Evolutionary conservation across 2,888 invertebrate species (phyloP).

Genomic region (Patella caerulea): DNA sequence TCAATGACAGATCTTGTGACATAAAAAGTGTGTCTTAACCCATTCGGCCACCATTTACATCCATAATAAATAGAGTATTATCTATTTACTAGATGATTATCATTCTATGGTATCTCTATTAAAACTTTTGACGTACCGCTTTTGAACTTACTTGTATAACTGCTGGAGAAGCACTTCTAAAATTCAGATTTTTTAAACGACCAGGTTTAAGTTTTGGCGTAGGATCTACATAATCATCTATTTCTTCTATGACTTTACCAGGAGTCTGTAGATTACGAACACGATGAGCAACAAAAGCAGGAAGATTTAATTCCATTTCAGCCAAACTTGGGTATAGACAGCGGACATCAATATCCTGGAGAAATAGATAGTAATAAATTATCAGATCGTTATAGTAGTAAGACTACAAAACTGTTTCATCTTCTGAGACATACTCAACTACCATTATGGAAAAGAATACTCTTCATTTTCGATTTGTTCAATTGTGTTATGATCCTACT

Average conservation of each 20-base stretch:
- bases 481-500: too few species aligned
- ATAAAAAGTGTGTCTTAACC: too few species aligned
- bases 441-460: not conserved
- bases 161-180: constrained; percentile 61
- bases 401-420: too few species aligned
- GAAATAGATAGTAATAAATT: constrained; percentile 7
- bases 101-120: too few species aligned
- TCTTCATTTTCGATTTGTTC: too few species aligned
- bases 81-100: too few species aligned
- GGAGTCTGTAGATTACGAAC: constrained; percentile 83
- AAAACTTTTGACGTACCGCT: too few species aligned
- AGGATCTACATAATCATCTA: constrained; percentile 76
- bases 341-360: constrained; percentile 54
- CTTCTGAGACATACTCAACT: not conserved
- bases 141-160: constrained; percentile 28
- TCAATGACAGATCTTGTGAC: too few species aligned
- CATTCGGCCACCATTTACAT: too few species aligned
- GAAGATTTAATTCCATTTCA: constrained; percentile 80
- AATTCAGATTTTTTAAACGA: constrained; percentile 78
- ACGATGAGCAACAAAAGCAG: constrained; percentile 89
- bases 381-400: not conserved
- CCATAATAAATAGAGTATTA: too few species aligned
- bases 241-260: constrained; percentile 80
- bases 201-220: constrained; percentile 78
- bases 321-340: constrained; percentile 69